Conservation (phyloP, 2,797 vertebrate genomes). For the Mallotus villosus region DNA sequence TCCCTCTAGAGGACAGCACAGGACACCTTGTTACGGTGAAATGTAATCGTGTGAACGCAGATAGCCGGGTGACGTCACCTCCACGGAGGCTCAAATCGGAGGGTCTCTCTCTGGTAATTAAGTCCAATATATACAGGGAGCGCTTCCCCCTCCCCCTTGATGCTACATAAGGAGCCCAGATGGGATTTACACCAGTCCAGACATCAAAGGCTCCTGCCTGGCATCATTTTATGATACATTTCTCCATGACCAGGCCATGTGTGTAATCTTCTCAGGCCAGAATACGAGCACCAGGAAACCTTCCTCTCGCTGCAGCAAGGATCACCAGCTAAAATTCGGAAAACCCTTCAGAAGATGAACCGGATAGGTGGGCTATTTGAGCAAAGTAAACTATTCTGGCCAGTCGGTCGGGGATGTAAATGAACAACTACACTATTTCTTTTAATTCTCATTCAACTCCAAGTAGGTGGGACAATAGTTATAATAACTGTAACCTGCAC, state of each 20-base stretch:
- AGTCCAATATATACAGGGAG: background rate
- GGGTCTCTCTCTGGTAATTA: constrained; percentile 5
- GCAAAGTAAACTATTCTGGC: too few species aligned
- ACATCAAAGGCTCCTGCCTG: background rate
- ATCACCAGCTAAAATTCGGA: too few species aligned
- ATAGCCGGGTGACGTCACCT: constrained; percentile 2
- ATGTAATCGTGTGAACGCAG: constrained; percentile 14
- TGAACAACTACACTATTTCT: too few species aligned
- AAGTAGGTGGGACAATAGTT: too few species aligned
- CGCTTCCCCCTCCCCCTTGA: background rate
- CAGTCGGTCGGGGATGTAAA: too few species aligned
- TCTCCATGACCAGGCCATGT: background rate
- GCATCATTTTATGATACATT: background rate
- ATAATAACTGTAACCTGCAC: too few species aligned
- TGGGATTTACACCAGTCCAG: background rate
- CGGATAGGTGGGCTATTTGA: too few species aligned
- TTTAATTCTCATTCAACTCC: too few species aligned
- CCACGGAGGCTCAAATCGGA: background rate
- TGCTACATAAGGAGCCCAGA: background rate
- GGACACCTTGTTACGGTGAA: background rate
- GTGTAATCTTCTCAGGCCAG: background rate
- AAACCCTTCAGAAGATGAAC: too few species aligned
- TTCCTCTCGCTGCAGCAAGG: too few species aligned
- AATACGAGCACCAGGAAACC: too few species aligned
- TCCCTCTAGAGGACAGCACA: background rate